These are phyloP conservation scores for Drosophila mulleri DNA, from an alignment of 2,888 invertebrate species.

Conservation along the genomic window DNA sequence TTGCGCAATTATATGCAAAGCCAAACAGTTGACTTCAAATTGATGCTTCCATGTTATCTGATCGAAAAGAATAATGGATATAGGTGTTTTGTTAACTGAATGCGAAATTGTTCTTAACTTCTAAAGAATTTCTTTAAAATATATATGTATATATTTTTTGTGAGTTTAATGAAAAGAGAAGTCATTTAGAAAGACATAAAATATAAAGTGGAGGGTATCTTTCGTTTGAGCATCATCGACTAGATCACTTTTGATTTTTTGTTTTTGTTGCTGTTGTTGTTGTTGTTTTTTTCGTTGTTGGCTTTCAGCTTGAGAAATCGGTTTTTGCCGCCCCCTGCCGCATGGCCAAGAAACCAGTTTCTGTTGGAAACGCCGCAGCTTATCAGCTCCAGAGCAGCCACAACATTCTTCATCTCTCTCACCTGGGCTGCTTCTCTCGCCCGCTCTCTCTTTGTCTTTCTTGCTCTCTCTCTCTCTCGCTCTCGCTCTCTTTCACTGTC, in stretches of 20 bases:
- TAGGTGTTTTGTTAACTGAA: background rate
- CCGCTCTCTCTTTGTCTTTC: background rate
- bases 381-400: conserved; percentile 55
- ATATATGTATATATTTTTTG: background rate
- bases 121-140: background rate
- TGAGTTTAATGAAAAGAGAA: background rate
- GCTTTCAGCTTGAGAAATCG: conserved; percentile 54
- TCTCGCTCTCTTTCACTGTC: background rate
- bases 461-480: no score
- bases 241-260: conserved; percentile 10
- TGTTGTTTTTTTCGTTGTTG: conserved; percentile 5
- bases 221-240: background rate
- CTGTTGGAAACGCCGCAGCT: conserved; percentile 32
- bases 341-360: conserved; percentile 46
- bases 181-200: background rate
- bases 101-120: background rate
- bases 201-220: conserved; percentile 3
- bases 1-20: background rate
- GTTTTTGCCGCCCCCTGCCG: conserved; percentile 29
- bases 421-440: background rate
- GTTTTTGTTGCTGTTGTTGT: background rate
- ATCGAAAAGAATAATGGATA: background rate
- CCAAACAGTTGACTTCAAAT: conserved; percentile 4
- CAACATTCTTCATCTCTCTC: conserved; percentile 31
- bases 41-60: background rate